Percentiles rank a stretch among this genome's conserved stretches.
Conservation (phyloP, 2,888 invertebrate species). For the Nebria brevicollis region DNA sequence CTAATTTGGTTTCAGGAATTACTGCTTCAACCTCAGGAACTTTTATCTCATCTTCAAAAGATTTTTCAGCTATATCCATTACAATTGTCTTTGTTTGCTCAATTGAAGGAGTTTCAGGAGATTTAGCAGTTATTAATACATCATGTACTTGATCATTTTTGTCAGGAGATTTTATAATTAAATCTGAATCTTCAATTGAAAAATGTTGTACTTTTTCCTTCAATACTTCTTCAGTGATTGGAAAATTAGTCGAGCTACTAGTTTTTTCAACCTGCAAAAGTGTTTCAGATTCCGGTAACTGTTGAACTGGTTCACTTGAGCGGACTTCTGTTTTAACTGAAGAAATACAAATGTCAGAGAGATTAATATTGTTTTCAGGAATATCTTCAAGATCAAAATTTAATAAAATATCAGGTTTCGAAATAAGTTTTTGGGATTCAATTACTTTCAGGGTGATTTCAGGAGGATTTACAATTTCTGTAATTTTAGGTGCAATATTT, state of each 20-base stretch:
- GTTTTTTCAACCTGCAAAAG: too few species aligned
- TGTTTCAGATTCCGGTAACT: too few species aligned
- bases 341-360: not conserved
- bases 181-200: conserved; percentile 15
- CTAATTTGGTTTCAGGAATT: not conserved
- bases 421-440: not conserved
- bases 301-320: not conserved
- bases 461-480: not conserved
- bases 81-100: not conserved
- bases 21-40: not conserved
- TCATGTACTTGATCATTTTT: conserved; percentile 13
- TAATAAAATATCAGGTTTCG: not conserved
- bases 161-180: conserved; percentile 27
- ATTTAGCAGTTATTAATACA: not conserved
- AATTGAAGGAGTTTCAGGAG: not conserved
- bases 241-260: too few species aligned
- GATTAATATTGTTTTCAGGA: not conserved
- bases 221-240: too few species aligned
- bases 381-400: not conserved
- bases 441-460: not conserved
- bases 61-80: not conserved
- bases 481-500: not conserved
- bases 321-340: not conserved
- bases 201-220: too few species aligned
- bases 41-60: not conserved